Base-by-base conservation (phyloP, 2,113 vertebrate genomes). In the Rafetus swinhoei region DNA sequence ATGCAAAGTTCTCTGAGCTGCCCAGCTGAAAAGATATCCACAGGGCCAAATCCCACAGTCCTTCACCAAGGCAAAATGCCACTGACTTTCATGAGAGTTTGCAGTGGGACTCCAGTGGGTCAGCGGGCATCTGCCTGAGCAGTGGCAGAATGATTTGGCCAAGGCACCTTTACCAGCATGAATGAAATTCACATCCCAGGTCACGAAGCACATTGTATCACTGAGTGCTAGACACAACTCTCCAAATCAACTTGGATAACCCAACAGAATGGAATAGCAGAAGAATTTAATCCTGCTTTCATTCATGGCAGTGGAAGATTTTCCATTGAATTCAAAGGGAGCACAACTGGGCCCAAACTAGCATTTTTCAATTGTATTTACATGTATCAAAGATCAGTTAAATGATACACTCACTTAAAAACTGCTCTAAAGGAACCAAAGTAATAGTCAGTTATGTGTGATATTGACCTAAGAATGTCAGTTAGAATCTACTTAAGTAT, bases 381-480 rank as follows among this genome's bases (percentile, higher is more conserved):
- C 69, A 72, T 74, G 53, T 45, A 84, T 90, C 89, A 86, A 87
- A 94, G 92, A 92, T 96, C 95, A 90, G 82, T 97, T 93, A 95
- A 95, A 95, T 94, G 95, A 95, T 95, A 95, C 83, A 89, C 92
- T 93, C 92, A 92, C 88, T 95, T 89, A 77, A 94, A 97, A 96
- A 86, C 45, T 0, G 0, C 86, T 89, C 87, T 94, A 9, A 88
- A 84, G 93, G 95, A 96, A 85, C 85, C 87, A 27, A 88, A 93
- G 76, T 79, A 90, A 96, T 88, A 93, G 88, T 95, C 94, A 92
- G 91, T 86, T 91, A 93, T 86, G 95, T 85, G 93, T 92, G 95
- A 94, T 90, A 93, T 88, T 94, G 90, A 94, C 86, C 93, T 89
- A 95, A 85, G 93, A 96, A 88, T 90, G 96, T 96, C 97, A 97